phyloP scores from a whole-genome alignment of 1,140 invertebrate genomes.

The Brachionus rubens region DNA sequence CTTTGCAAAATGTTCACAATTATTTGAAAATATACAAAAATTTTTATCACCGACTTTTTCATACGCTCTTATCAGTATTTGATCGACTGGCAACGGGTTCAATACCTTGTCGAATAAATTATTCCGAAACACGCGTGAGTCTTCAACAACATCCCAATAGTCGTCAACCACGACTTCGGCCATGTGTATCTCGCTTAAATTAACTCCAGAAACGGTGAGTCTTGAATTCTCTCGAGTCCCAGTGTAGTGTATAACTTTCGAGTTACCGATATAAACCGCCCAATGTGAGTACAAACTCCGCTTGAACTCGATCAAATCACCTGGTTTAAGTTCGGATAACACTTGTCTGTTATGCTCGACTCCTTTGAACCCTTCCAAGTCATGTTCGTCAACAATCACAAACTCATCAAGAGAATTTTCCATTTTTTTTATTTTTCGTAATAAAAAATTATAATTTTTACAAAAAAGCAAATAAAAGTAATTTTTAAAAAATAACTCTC shows the following conservation, averaged over 20 bases:
- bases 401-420: no score
- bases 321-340: constrained; percentile 59
- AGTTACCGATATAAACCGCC: constrained; percentile 54
- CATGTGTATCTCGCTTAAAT: background rate
- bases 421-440: no score
- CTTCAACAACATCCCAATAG: constrained; percentile 50
- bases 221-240: constrained; percentile 49
- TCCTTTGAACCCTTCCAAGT: background rate
- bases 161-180: constrained; percentile 48
- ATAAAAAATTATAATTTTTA: no score
- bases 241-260: constrained; percentile 51
- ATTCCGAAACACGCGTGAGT: constrained; percentile 52
- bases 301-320: constrained; percentile 55
- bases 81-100: constrained; percentile 49
- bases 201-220: background rate
- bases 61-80: constrained; percentile 49
- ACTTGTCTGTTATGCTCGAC: background rate
- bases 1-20: constrained; percentile 55
- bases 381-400: background rate
- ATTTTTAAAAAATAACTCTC: no score
- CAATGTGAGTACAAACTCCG: constrained; percentile 53
- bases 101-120: constrained; percentile 47
- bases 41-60: constrained; percentile 48
- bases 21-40: constrained; percentile 53
- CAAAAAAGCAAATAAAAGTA: no score